Conservation (phyloP, 2,797 vertebrate genomes). For the Heteromormyrus szaboi region DNA sequence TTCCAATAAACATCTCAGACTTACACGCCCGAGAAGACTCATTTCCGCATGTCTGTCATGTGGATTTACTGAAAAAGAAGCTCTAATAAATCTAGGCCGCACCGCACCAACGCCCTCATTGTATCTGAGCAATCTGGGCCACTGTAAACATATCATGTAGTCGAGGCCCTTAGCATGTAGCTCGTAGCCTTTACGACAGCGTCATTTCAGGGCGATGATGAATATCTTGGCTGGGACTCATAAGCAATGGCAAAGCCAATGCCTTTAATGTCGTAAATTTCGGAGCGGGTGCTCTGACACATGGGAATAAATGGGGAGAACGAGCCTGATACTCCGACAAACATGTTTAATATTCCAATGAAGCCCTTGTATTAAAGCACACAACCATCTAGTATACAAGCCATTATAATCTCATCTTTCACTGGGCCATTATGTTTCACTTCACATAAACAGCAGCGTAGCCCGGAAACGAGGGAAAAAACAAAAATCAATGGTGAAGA, state of each 20-base stretch:
- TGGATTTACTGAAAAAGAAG: background rate
- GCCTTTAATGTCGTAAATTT: background rate
- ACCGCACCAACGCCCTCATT: background rate
- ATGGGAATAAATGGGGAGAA: background rate
- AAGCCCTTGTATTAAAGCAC: conserved; percentile 10
- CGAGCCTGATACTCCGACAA: background rate
- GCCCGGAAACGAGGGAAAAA: conserved; percentile 4
- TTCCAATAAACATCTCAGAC: background rate
- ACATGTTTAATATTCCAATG: conserved; percentile 9
- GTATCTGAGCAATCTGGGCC: background rate
- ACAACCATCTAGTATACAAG: background rate
- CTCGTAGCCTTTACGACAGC: background rate
- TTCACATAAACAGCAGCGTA: conserved; percentile 13
- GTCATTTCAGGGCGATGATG: background rate
- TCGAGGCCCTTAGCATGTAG: background rate
- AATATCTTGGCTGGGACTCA: background rate
- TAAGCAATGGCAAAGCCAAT: background rate
- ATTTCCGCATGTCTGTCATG: background rate
- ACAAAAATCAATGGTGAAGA: conserved; percentile 34
- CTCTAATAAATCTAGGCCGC: background rate
- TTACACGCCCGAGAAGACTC: background rate
- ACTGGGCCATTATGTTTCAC: background rate
- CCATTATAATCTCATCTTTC: conserved; percentile 16
- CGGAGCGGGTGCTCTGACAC: background rate
- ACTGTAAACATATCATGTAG: conserved; percentile 1